Conservation (phyloP, 2,113 vertebrate species). For the Xiphias gladius region DNA sequence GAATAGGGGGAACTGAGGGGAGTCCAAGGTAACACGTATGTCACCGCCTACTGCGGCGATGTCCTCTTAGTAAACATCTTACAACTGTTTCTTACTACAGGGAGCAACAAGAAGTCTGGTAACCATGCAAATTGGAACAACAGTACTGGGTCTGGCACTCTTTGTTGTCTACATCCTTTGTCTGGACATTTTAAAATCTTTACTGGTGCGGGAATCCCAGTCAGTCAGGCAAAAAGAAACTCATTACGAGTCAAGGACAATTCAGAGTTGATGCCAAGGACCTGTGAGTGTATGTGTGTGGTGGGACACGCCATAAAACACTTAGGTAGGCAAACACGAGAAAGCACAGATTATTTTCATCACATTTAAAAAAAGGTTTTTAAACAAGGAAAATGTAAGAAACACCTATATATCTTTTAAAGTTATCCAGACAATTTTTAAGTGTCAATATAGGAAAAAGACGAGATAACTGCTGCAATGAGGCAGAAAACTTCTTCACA, state of each 20-base stretch:
- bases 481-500: constrained; percentile 16
- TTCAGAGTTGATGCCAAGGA: constrained; percentile 60
- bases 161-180: constrained; percentile 80
- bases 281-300: constrained; percentile 49
- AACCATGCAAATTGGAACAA: constrained; percentile 74
- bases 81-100: constrained; percentile 63
- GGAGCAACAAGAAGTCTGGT: constrained; percentile 66
- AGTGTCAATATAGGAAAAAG: not conserved
- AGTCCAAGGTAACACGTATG: constrained; percentile 77
- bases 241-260: constrained; percentile 73
- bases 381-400: not conserved
- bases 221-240: constrained; percentile 69
- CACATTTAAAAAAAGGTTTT: not conserved
- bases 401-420: not conserved
- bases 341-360: not conserved
- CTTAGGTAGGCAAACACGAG: not conserved
- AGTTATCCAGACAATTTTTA: not conserved
- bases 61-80: constrained; percentile 78
- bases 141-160: constrained; percentile 47
- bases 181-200: constrained; percentile 80
- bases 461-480: not conserved
- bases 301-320: constrained; percentile 36
- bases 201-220: constrained; percentile 81
- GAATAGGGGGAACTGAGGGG: constrained; percentile 75
- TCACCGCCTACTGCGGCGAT: constrained; percentile 68